Conservation (phyloP, 1,140 invertebrate genomes). For the Pseudomyrmex gracilis region DNA sequence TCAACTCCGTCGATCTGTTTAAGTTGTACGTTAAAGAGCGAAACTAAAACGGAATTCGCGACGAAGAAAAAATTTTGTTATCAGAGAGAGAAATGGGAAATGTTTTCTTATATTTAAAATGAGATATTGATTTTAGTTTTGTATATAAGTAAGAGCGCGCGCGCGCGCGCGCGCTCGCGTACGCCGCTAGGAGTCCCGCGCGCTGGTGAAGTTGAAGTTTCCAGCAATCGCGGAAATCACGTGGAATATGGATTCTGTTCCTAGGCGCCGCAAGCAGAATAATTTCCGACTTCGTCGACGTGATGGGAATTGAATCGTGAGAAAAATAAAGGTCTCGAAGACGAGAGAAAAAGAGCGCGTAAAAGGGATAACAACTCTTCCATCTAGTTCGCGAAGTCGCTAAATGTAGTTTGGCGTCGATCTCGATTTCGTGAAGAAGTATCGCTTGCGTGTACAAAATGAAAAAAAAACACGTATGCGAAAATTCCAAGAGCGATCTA, state of each 20-base stretch:
- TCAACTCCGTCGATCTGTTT: constrained; percentile 20
- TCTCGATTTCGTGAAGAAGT: constrained; percentile 43
- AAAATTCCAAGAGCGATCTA: constrained; percentile 28
- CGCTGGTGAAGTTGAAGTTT: constrained; percentile 43
- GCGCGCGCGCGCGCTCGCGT: too few relatives aligned
- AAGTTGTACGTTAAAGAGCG: constrained; percentile 1
- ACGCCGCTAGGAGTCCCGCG: not conserved
- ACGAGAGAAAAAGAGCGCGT: constrained; percentile 47
- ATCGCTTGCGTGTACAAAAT: constrained; percentile 52
- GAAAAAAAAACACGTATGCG: constrained; percentile 15
- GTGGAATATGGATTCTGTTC: constrained; percentile 52
- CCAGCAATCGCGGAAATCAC: constrained; percentile 60
- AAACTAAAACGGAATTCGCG: constrained; percentile 23
- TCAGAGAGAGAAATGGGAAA: not conserved
- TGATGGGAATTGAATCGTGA: constrained; percentile 63
- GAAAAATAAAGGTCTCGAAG: constrained; percentile 41
- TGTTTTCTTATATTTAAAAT: constrained; percentile 60
- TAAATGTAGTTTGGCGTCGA: constrained; percentile 49
- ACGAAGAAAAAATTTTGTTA: constrained; percentile 30
- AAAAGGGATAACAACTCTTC: constrained; percentile 56
- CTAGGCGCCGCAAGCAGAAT: constrained; percentile 54
- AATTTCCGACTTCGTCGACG: constrained; percentile 66
- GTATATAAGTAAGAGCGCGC: constrained; percentile 14
- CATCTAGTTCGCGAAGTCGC: constrained; percentile 55
- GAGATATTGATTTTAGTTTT: constrained; percentile 60